Base-by-base conservation (phyloP, 2,888 invertebrate genomes). In the Xestia c-nigrum region DNA sequence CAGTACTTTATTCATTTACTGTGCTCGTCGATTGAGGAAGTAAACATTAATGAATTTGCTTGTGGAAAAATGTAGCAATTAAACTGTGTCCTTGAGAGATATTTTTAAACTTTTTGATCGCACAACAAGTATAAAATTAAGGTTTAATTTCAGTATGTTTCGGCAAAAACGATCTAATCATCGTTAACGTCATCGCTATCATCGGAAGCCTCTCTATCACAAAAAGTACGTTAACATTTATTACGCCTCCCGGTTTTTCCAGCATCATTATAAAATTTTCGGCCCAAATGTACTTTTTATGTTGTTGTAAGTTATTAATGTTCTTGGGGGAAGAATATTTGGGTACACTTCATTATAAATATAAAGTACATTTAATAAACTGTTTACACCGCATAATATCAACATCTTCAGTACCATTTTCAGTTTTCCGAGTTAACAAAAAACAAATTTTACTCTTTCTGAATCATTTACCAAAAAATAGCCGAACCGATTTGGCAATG, bases 281-380 rank as follows among this genome's bases (percentile, higher is more conserved):
- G 50, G 10, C n/a, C 14, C 24, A 46, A 69, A 52, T 69, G 64
- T 69, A 12, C n/a, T 80, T 83, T 76, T 82, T 82, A 76, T 68
- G 47, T 68, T 68, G 47, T 68, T 52, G 31, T 47, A 31, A 47
- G 14, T 43, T 16, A 14, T n/a, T 31, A 47, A 71, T 50, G 43
- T 47, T 50, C 59, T 50, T 12, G 3, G 19, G 72, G 16, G 14
- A n/a, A 40, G 24, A 71, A 40, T 47, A 52, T 40, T 21, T 70
- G 24, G 21, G 24, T 16, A 52, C 12, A 6, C 6, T 10, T 57
- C 40, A 74, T 47, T 50, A 19, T 21, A n/a, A 31, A n/a, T 50
- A 19, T 21, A n/a, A 31, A n/a, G 38, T 46, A 21, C 0, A 73
- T 59, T 59, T 16, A 59, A 59, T 19, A 6, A 9, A 31, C 31